A percentile compares a stretch with the other conserved stretches of the same genome.
phyloP scores from a whole-genome alignment of 1,140 invertebrate genomes.

The Sycophila sp. region DNA sequence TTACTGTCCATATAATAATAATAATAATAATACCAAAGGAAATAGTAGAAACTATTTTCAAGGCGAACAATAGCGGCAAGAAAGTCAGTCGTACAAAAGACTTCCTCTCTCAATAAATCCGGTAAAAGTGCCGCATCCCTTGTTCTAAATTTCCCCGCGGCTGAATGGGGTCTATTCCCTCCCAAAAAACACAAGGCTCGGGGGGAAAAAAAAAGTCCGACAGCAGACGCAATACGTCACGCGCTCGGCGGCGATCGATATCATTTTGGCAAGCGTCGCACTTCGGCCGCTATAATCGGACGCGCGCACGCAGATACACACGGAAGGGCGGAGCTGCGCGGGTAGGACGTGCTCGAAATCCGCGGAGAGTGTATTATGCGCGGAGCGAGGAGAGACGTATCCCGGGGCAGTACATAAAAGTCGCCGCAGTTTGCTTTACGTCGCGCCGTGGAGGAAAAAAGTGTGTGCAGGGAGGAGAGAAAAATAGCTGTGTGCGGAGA shows the following conservation, averaged over 20 bases:
- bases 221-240: constrained; percentile 42
- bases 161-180: constrained; percentile 23
- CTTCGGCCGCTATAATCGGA: constrained; percentile 14
- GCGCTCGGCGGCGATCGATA: constrained; percentile 42
- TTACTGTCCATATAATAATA: too few relatives aligned
- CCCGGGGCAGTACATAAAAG: constrained; percentile 10
- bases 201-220: constrained; percentile 6
- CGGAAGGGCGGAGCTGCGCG: constrained; percentile 5
- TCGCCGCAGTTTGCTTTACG: constrained; percentile 31
- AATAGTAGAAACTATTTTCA: neutral
- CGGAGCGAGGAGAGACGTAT: neutral
- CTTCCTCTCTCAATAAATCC: constrained; percentile 29
- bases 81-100: constrained; percentile 27
- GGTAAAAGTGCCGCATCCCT: constrained; percentile 10
- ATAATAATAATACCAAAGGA: neutral
- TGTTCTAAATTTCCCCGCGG: constrained; percentile 20
- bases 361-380: constrained; percentile 12
- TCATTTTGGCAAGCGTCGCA: constrained; percentile 52
- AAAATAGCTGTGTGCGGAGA: constrained; percentile 17
- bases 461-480: constrained; percentile 5
- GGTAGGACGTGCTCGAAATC: neutral
- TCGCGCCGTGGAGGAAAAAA: too few relatives aligned
- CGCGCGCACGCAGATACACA: neutral
- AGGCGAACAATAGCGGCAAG: too few relatives aligned
- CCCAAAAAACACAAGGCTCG: constrained; percentile 5